Conservation (phyloP, 1,140 invertebrate genomes). For the Paraescarpia echinospica region DNA sequence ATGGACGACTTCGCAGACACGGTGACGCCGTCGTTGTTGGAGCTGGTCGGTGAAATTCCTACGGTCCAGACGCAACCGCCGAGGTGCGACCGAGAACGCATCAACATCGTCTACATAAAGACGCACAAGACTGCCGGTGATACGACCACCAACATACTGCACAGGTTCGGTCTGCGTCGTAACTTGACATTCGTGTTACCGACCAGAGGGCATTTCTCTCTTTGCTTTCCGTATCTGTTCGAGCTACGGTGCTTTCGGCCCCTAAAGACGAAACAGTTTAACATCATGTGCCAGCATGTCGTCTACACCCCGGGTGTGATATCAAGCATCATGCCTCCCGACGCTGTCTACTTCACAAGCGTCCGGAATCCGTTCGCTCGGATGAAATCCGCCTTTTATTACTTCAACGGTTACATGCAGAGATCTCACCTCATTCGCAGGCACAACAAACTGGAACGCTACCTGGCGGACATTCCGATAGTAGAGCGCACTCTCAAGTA, state of each 20-base stretch:
- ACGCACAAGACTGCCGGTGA: conserved; percentile 26
- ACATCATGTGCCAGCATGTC: conserved; percentile 29
- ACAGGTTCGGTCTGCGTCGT: conserved; percentile 19
- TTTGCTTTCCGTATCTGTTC: conserved; percentile 44
- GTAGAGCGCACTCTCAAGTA: background rate
- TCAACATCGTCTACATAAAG: conserved; percentile 24
- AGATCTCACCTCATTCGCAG: background rate
- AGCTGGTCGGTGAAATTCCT: too few species aligned
- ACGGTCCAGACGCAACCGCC: too few species aligned
- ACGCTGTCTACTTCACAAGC: conserved; percentile 29
- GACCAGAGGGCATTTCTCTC: conserved; percentile 32
- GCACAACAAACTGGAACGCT: background rate
- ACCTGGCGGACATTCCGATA: background rate
- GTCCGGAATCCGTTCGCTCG: conserved; percentile 32
- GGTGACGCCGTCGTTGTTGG: too few species aligned
- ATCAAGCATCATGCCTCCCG: conserved; percentile 23
- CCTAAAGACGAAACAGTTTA: conserved; percentile 10
- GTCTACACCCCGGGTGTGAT: conserved; percentile 23
- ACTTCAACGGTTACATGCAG: background rate
- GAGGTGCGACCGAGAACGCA: background rate
- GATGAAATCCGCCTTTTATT: conserved; percentile 33
- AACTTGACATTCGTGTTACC: conserved; percentile 25
- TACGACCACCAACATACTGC: conserved; percentile 10
- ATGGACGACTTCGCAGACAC: too few species aligned
- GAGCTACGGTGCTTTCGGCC: conserved; percentile 31